Conservation (phyloP, 2,888 invertebrate genomes). For the Brachypalpus laphriformis region DNA sequence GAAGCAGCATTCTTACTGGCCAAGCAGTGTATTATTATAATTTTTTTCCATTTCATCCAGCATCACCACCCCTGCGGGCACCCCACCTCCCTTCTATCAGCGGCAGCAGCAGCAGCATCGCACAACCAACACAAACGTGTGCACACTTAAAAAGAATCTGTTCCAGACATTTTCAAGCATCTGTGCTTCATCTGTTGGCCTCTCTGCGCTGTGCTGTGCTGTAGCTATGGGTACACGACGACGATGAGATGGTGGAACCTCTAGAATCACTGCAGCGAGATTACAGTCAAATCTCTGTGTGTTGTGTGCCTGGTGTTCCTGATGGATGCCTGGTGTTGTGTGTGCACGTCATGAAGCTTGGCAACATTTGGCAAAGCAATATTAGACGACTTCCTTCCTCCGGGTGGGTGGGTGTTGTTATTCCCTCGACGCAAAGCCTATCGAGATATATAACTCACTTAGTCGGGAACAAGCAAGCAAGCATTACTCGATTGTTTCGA, state of each 20-base stretch:
- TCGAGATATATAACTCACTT: conserved; percentile 68
- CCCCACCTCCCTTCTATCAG: conserved; percentile 34
- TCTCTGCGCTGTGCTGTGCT: conserved; percentile 25
- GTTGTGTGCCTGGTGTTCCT: conserved; percentile 65
- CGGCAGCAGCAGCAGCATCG: conserved; percentile 37
- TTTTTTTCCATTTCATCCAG: conserved; percentile 56
- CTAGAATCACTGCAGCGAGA: conserved; percentile 72
- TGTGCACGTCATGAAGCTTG: conserved; percentile 64
- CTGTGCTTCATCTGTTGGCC: conserved; percentile 82
- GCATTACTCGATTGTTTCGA: conserved; percentile 63
- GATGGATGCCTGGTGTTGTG: conserved; percentile 72
- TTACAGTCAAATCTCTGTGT: conserved; percentile 69
- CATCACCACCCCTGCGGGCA: conserved; percentile 1
- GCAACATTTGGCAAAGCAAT: conserved; percentile 71
- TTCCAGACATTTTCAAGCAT: conserved; percentile 77
- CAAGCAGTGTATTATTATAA: conserved; percentile 72
- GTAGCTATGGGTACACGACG: neutral
- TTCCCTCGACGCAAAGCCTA: conserved; percentile 61
- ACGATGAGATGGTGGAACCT: conserved; percentile 50
- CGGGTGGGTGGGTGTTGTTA: conserved; percentile 49
- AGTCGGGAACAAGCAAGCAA: conserved; percentile 59
- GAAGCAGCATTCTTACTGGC: conserved; percentile 49
- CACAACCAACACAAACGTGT: conserved; percentile 66
- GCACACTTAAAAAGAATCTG: conserved; percentile 74
- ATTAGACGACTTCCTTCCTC: conserved; percentile 61